A percentile compares a stretch with the other conserved stretches of the same genome.
These are phyloP conservation scores for Drosophila paranaensis DNA, from an alignment of 2,888 invertebrate genomes.

Conservation along the genomic window DNA sequence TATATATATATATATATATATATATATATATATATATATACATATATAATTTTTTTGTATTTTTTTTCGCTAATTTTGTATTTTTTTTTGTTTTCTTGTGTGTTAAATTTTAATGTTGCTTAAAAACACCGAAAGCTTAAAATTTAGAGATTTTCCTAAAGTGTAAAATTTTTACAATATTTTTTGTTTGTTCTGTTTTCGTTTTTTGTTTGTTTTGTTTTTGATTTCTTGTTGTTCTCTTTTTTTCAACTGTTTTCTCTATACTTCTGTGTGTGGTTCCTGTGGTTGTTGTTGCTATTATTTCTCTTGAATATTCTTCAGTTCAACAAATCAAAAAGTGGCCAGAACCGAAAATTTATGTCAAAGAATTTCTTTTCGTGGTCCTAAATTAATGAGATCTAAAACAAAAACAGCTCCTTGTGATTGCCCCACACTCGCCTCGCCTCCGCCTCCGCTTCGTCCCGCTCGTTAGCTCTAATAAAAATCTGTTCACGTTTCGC, in stretches of 20 bases:
- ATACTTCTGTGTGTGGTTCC: neutral
- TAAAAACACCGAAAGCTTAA: conserved; percentile 85
- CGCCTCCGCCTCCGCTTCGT: neutral
- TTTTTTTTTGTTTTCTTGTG: conserved; percentile 42
- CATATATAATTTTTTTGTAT: conserved; percentile 47
- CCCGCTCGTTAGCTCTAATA: neutral
- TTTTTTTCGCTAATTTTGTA: conserved; percentile 72
- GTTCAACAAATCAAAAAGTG: conserved; percentile 28
- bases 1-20: conserved; percentile 63
- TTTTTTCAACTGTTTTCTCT: neutral
- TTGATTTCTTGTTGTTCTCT: conserved; percentile 18
- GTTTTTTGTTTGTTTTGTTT: conserved; percentile 28
- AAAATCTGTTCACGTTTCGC: conserved; percentile 17
- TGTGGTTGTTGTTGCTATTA: conserved; percentile 8
- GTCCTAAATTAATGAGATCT: conserved; percentile 14
- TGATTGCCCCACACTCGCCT: conserved; percentile 9
- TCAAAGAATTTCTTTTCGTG: conserved; percentile 5
- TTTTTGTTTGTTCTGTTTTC: conserved; percentile 24
- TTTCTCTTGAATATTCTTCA: conserved; percentile 2
- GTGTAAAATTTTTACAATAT: conserved; percentile 76
- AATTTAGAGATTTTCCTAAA: conserved; percentile 82
- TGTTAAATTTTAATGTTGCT: conserved; percentile 57
- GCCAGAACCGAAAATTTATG: conserved; percentile 37
- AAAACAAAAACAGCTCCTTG: conserved; percentile 9
- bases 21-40: conserved; percentile 66